These are phyloP conservation scores for Ectemnius continuus DNA, from an alignment of 2,888 invertebrate genomes.

Conservation along the genomic window DNA sequence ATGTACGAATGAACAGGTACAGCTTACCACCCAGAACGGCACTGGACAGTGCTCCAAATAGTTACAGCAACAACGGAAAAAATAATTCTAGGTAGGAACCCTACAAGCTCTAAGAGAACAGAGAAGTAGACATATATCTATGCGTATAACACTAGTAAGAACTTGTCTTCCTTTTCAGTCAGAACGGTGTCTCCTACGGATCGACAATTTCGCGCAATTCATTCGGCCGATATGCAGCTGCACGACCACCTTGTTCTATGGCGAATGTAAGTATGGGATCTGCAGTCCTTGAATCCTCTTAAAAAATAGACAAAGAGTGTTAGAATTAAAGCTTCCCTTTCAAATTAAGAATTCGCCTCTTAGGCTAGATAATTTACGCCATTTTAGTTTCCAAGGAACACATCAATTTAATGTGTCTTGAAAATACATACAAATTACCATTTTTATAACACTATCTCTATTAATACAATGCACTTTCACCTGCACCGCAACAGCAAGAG, in stretches of 20 bases:
- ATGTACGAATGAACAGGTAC: slow-evolving; percentile 63
- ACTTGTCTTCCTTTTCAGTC: slow-evolving; percentile 53
- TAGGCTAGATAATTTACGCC: too few relatives aligned
- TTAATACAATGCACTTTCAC: too few relatives aligned
- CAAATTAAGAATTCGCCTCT: too few relatives aligned
- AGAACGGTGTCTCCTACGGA: slow-evolving; percentile 64
- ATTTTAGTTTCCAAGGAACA: too few relatives aligned
- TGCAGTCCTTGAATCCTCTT: slow-evolving; percentile 8
- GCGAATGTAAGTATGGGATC: slow-evolving; percentile 80
- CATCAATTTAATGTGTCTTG: too few relatives aligned
- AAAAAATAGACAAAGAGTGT: neutral
- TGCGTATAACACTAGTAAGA: neutral
- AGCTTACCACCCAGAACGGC: slow-evolving; percentile 58
- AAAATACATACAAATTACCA: too few relatives aligned
- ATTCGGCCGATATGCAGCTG: slow-evolving; percentile 81
- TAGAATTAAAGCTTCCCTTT: neutral
- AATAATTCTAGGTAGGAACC: slow-evolving; percentile 52
- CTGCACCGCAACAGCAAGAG: too few relatives aligned
- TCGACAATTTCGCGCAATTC: slow-evolving; percentile 62
- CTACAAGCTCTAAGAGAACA: neutral
- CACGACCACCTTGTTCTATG: slow-evolving; percentile 84
- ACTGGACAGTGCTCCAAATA: slow-evolving; percentile 58
- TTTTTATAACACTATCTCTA: too few relatives aligned
- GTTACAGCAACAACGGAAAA: slow-evolving; percentile 57
- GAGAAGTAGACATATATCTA: neutral